Conservation (phyloP, 2,888 invertebrate genomes). For the Gibbula magus region DNA sequence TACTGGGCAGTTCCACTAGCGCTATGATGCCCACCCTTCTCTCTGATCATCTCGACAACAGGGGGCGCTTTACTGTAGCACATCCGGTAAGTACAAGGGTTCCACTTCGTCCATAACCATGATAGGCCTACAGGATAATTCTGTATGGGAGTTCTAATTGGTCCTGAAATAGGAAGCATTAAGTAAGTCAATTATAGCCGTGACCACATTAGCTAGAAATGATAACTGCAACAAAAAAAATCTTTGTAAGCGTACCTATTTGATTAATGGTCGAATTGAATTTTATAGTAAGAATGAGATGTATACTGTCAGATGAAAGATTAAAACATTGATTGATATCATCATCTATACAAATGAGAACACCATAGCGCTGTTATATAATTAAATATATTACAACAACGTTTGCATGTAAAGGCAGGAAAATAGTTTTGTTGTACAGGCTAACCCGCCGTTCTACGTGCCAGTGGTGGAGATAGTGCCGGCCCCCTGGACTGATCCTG, state of each 20-base stretch:
- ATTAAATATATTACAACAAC: too few relatives aligned
- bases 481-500: conserved; percentile 22
- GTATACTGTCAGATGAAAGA: too few relatives aligned
- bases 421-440: background rate
- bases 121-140: background rate
- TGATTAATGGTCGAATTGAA: too few relatives aligned
- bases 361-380: too few relatives aligned
- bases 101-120: background rate
- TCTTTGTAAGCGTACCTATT: too few relatives aligned
- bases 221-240: too few relatives aligned
- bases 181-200: too few relatives aligned
- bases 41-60: conserved; percentile 86
- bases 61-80: conserved; percentile 78
- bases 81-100: conserved; percentile 82
- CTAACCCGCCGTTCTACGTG: conserved; percentile 20
- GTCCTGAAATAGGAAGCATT: background rate
- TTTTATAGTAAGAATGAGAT: too few relatives aligned
- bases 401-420: too few relatives aligned
- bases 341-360: too few relatives aligned
- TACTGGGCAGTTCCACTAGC: conserved; percentile 94
- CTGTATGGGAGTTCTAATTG: background rate
- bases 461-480: conserved; percentile 28
- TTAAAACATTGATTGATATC: too few relatives aligned
- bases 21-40: conserved; percentile 92
- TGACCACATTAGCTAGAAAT: too few relatives aligned